A percentile compares a stretch with the other conserved stretches of the same genome.
Evolutionary conservation across 2,888 invertebrate species (phyloP).

Genomic region (Lithodes maja): DNA sequence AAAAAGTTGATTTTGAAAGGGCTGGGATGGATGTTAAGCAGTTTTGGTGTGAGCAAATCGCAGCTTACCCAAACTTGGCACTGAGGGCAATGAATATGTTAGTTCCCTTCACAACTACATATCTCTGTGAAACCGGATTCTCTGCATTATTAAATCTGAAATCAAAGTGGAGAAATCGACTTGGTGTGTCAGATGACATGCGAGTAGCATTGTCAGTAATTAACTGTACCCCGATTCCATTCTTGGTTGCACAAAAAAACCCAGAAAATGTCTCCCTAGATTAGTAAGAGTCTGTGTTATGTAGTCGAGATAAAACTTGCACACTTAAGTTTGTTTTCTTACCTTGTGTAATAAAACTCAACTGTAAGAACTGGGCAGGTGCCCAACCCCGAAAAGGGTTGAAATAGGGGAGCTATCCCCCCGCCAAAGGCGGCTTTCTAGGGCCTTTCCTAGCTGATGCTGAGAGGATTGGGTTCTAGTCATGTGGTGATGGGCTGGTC

Average conservation of each 20-base stretch:
- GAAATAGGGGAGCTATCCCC: too few relatives aligned
- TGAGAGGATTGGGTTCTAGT: too few relatives aligned
- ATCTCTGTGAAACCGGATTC: slow-evolving; percentile 53
- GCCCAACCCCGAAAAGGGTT: too few relatives aligned
- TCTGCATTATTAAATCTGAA: slow-evolving; percentile 43
- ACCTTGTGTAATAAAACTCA: too few relatives aligned
- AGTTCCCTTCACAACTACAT: slow-evolving; percentile 44
- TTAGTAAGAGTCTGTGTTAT: too few relatives aligned
- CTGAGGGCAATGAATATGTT: slow-evolving; percentile 43
- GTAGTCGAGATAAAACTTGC: too few relatives aligned
- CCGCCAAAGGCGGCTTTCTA: too few relatives aligned
- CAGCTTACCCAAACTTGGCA: slow-evolving; percentile 50
- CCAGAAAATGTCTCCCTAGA: slow-evolving; percentile 30
- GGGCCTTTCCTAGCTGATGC: too few relatives aligned
- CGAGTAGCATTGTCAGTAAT: slow-evolving; percentile 44
- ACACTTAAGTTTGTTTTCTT: too few relatives aligned
- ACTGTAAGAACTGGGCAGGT: too few relatives aligned
- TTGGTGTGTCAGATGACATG: slow-evolving; percentile 53
- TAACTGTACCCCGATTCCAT: too few relatives aligned
- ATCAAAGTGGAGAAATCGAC: slow-evolving; percentile 53
- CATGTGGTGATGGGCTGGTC: too few relatives aligned
- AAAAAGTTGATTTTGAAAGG: slow-evolving; percentile 42
- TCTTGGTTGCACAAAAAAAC: slow-evolving; percentile 25
- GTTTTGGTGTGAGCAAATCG: slow-evolving; percentile 50
- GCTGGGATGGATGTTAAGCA: slow-evolving; percentile 50